phyloP scores from a whole-genome alignment of 2,113 vertebrate species.

The Cottus gobio region DNA sequence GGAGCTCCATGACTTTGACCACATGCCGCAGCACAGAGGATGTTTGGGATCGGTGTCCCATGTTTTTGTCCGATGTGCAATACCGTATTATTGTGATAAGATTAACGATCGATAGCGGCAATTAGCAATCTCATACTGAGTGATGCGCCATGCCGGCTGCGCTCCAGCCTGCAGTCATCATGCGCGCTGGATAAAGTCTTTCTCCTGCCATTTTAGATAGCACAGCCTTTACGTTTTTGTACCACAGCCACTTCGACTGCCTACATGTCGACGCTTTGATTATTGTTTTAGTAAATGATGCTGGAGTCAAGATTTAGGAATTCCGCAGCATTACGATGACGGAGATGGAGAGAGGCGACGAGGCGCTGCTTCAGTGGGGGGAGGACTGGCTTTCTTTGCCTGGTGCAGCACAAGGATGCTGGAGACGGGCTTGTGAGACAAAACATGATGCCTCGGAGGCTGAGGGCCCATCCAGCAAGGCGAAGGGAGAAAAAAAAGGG shows the following conservation, averaged over 20 bases:
- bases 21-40: constrained; percentile 37
- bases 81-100: constrained; percentile 65
- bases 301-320: constrained; percentile 48
- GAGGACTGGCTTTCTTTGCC: constrained; percentile 61
- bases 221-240: constrained; percentile 19
- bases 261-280: constrained; percentile 45
- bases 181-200: constrained; percentile 63
- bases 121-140: constrained; percentile 75
- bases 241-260: neutral
- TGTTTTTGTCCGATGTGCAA: constrained; percentile 35
- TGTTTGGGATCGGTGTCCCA: constrained; percentile 25
- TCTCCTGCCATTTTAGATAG: constrained; percentile 73
- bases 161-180: constrained; percentile 68
- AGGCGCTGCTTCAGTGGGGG: constrained; percentile 41
- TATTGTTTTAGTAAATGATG: neutral
- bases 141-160: constrained; percentile 78
- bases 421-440: constrained; percentile 80
- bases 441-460: constrained; percentile 85
- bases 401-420: constrained; percentile 77
- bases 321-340: constrained; percentile 62
- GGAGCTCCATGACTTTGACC: neutral
- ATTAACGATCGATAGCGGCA: constrained; percentile 75
- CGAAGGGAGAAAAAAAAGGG: constrained; percentile 74
- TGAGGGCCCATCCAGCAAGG: constrained; percentile 79
- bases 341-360: constrained; percentile 61